A percentile compares a stretch with the other conserved stretches of the same genome.
These are phyloP conservation scores for Melitaea athalia DNA, from an alignment of 2,888 invertebrate genomes.

Conservation along the genomic window DNA sequence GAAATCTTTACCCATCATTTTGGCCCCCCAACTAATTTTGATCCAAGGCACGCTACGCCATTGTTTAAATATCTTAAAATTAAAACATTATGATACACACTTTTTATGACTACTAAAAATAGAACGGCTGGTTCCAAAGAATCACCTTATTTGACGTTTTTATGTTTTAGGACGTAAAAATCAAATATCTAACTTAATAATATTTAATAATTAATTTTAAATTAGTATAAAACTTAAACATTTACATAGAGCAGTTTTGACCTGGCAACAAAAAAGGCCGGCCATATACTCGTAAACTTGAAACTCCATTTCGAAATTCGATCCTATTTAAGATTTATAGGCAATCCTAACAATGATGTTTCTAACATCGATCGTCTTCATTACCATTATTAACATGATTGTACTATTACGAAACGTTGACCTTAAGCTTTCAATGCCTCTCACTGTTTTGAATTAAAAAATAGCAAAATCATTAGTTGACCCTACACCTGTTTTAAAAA, in stretches of 20 bases:
- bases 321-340: constrained; percentile 5
- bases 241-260: background rate
- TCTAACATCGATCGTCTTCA: constrained; percentile 12
- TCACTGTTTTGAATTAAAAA: constrained; percentile 18
- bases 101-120: too few species aligned
- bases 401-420: constrained; percentile 27
- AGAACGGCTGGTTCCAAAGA: too few species aligned
- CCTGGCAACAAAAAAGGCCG: background rate
- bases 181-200: too few species aligned
- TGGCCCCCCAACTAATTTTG: too few species aligned
- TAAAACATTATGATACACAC: too few species aligned
- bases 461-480: constrained; percentile 20
- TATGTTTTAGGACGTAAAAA: too few species aligned
- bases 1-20: too few species aligned
- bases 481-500: constrained; percentile 5
- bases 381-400: constrained; percentile 25
- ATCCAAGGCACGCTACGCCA: too few species aligned
- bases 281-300: background rate
- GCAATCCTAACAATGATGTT: constrained; percentile 3
- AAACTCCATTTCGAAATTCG: background rate
- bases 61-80: too few species aligned
- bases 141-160: too few species aligned
- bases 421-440: constrained; percentile 32
- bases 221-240: too few species aligned
- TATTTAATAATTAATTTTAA: too few species aligned